Base-by-base conservation (phyloP, 2,888 invertebrate species). In the Heliconius erato region DNA sequence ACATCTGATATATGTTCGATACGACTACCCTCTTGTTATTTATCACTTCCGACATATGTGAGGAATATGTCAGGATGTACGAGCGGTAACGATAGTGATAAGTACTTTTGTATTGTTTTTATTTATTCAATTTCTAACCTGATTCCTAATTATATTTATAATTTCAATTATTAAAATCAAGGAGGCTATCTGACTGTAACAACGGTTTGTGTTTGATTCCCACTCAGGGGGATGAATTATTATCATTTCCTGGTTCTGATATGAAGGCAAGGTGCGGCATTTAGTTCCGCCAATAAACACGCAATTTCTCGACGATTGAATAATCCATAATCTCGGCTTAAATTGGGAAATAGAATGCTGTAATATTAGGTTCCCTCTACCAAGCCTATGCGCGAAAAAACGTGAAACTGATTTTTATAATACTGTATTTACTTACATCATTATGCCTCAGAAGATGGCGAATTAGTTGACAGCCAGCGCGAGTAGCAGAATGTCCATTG, bases 401-500 rank as follows among this genome's bases (percentile, higher is more conserved):
- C 23, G 59, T 59, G 23, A 23, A 59, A 23, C 59, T 11, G 59
- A 23, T n/a, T n/a, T n/a, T 63, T 32, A 28, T 32, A 67, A 67
- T 6, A 67, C 16, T 16, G 16, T 72, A 76, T 71, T 54, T 82
- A 92, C 93, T 94, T 89, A 97, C 97, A 91, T 97, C 97, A 84
- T 97, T 97, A 81, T 97, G 96, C 81, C 96, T 96, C 71, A 98
- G 92, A 67, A 98, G 96, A 91, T 97, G 98, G 88, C 98, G 97
- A 69, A 98, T 96, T 54, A 98, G 96, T 89, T 98, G 97, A 87
- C 97, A 97, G 65, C 97, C 97, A 65, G 97, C 97, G 7, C 97
- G 93, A 2, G 97, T 97, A 80, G 97, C 97, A 19, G 97, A 96
- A 83, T 97, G 96, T 0, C 97, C 97, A 86, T 96, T 95, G 79